Percentiles rank a stretch among this genome's conserved stretches.
phyloP scores from a whole-genome alignment of 2,113 vertebrate genomes.

The Dendrocopos noguchii region DNA sequence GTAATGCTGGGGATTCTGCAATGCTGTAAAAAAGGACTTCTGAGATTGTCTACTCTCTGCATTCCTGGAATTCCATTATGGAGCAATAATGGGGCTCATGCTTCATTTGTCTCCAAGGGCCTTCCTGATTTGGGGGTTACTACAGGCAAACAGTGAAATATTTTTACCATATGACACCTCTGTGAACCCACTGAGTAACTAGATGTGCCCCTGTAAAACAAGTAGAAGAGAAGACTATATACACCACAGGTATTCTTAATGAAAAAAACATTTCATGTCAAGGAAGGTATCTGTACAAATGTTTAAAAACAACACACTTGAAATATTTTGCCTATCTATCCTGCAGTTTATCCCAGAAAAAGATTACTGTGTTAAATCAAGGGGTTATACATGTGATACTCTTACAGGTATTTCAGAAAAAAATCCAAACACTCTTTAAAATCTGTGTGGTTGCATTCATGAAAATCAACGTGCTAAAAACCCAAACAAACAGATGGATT shows the following conservation, averaged over 20 bases:
- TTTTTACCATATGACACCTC: neutral
- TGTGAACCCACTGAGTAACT: neutral
- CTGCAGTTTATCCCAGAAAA: neutral
- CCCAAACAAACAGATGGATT: neutral
- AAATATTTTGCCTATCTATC: neutral
- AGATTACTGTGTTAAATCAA: neutral
- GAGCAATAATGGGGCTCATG: too few species aligned
- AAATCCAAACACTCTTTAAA: neutral
- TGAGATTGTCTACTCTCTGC: too few species aligned
- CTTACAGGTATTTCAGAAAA: neutral
- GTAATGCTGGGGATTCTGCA: too few species aligned
- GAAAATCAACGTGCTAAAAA: neutral
- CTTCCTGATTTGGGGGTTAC: too few species aligned
- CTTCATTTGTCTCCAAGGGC: too few species aligned
- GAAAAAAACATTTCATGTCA: neutral
- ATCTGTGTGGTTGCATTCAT: neutral
- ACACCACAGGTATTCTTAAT: neutral
- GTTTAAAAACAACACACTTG: neutral
- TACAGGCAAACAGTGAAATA: neutral
- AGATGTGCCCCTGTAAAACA: neutral
- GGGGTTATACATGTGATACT: neutral
- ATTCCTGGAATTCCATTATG: too few species aligned
- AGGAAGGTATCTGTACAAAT: neutral
- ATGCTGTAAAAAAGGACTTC: too few species aligned
- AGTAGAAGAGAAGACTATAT: neutral